These are phyloP conservation scores for Hirudinaria manillensis DNA, from an alignment of 2,888 invertebrate species.

Conservation along the genomic window DNA sequence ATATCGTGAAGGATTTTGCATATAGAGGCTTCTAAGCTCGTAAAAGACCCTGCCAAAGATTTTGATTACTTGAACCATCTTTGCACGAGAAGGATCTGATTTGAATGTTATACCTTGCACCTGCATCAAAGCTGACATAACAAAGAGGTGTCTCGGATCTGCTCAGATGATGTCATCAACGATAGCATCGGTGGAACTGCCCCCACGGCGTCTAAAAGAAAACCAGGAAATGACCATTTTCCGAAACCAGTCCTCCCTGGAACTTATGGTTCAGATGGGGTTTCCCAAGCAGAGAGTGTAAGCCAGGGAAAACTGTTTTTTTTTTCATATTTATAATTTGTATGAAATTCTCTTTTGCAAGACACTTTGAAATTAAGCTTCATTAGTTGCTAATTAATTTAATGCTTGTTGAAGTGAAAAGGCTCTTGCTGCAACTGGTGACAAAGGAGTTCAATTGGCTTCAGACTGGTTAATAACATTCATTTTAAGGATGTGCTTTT, in stretches of 20 bases:
- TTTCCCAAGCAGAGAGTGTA: constrained; percentile 82
- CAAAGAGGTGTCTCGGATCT: no score
- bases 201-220: constrained; percentile 35
- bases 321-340: neutral
- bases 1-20: no score
- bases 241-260: constrained; percentile 58
- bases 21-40: no score
- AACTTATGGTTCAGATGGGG: constrained; percentile 79
- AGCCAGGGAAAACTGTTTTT: constrained; percentile 56
- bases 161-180: constrained; percentile 19
- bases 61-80: no score
- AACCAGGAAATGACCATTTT: constrained; percentile 39
- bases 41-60: no score
- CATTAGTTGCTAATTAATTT: neutral
- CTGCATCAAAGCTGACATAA: no score
- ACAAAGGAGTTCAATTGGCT: constrained; percentile 77
- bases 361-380: neutral
- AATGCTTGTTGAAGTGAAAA: constrained; percentile 64
- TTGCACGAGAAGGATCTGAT: no score
- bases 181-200: constrained; percentile 34
- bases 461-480: constrained; percentile 65
- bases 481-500: no score
- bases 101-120: no score
- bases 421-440: constrained; percentile 83
- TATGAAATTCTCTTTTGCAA: neutral